A percentile compares a stretch with the other conserved stretches of the same genome.
Conservation (phyloP, 2,888 invertebrate genomes). For the Hirudinaria manillensis region DNA sequence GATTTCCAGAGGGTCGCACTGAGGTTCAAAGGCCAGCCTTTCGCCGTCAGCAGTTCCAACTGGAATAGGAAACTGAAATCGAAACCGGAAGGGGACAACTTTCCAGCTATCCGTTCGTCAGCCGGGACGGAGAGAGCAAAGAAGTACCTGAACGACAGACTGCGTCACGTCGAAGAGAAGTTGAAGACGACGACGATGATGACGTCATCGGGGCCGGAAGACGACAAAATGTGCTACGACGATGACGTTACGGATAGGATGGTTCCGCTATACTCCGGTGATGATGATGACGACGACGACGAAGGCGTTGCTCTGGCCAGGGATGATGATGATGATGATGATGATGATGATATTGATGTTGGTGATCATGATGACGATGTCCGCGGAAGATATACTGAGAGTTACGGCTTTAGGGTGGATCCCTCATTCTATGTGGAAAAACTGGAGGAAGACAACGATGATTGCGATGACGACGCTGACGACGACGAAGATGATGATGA, state of each 20-base stretch:
- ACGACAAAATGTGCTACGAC: background rate
- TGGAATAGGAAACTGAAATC: too few species aligned
- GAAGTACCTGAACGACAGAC: too few species aligned
- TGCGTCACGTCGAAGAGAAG: background rate
- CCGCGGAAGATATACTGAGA: too few species aligned
- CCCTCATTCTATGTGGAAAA: too few species aligned
- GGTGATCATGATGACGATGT: background rate
- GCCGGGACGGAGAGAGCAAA: too few species aligned
- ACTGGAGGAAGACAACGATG: background rate
- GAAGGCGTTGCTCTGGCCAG: background rate
- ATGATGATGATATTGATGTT: constrained; percentile 11
- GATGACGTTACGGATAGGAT: background rate
- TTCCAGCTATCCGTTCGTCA: too few species aligned
- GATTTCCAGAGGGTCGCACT: too few species aligned
- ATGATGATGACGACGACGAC: background rate
- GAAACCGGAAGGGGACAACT: too few species aligned
- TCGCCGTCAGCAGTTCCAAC: too few species aligned
- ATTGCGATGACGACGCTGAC: constrained; percentile 8
- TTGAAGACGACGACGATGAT: background rate
- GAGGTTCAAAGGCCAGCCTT: too few species aligned
- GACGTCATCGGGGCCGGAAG: background rate
- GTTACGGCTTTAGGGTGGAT: too few species aligned
- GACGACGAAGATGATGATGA: constrained; percentile 30
- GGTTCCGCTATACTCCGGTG: background rate
- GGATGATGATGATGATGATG: constrained; percentile 6